Percentiles rank a stretch among this genome's conserved stretches.
phyloP scores from a whole-genome alignment of 2,888 invertebrate genomes.

The Therioaphis trifolii region DNA sequence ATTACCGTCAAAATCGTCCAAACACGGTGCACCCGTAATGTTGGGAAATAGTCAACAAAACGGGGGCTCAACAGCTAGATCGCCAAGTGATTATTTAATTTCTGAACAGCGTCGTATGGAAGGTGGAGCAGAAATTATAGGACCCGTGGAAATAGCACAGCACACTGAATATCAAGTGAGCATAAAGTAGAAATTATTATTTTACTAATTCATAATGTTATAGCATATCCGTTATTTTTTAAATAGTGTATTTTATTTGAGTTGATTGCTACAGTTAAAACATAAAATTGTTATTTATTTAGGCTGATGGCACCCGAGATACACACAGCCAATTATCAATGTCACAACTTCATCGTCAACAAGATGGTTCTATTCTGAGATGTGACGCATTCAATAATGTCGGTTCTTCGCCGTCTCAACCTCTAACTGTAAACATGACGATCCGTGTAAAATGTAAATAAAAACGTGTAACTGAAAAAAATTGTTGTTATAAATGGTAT shows the following conservation, averaged over 20 bases:
- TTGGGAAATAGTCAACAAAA: slow-evolving; percentile 42
- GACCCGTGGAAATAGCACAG: slow-evolving; percentile 54
- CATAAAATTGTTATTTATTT: neutral
- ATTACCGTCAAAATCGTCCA: slow-evolving; percentile 3
- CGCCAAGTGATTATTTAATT: slow-evolving; percentile 49
- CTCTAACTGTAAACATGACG: slow-evolving; percentile 56
- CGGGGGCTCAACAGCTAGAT: slow-evolving; percentile 15
- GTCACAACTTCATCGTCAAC: slow-evolving; percentile 45
- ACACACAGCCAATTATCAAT: slow-evolving; percentile 50
- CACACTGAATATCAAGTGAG: slow-evolving; percentile 57
- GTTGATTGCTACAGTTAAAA: neutral
- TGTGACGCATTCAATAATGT: slow-evolving; percentile 54
- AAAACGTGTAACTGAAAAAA: neutral
- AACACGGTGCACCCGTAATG: slow-evolving; percentile 41
- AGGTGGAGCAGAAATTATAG: slow-evolving; percentile 48
- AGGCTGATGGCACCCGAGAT: slow-evolving; percentile 56
- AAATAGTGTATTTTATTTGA: neutral
- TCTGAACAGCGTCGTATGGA: slow-evolving; percentile 49
- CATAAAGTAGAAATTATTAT: neutral
- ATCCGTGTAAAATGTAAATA: slow-evolving; percentile 57
- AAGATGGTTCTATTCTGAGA: slow-evolving; percentile 50
- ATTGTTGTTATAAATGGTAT: neutral
- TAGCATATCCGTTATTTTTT: neutral
- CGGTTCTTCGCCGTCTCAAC: slow-evolving; percentile 36
- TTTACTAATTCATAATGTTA: neutral